These are phyloP conservation scores for Corella eumyota DNA, from an alignment of 23 tunicate genomes.

Conservation along the genomic window DNA sequence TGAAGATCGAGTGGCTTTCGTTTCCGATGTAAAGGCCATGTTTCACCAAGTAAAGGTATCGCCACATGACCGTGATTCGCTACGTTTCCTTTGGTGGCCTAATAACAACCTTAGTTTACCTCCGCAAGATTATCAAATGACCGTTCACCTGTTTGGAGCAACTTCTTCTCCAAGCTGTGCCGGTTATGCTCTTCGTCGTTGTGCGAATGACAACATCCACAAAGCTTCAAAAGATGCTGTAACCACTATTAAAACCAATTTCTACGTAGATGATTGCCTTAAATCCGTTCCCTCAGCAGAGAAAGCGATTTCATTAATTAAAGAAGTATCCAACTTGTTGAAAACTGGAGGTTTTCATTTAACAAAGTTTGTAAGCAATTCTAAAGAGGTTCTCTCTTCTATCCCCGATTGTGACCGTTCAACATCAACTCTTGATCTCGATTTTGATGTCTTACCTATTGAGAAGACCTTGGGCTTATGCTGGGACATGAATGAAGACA, in stretches of 20 bases:
- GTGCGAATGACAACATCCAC: too few relatives aligned
- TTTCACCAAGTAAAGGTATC: too few relatives aligned
- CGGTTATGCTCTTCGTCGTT: background rate
- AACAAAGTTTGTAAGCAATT: too few relatives aligned
- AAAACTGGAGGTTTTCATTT: constrained; percentile 24
- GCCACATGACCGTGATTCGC: too few relatives aligned
- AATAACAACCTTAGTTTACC: background rate
- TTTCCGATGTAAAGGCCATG: too few relatives aligned
- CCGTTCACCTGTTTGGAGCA: background rate
- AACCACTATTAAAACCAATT: background rate
- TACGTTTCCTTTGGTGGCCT: background rate
- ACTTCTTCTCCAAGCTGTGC: constrained; percentile 3
- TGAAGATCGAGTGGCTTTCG: too few relatives aligned
- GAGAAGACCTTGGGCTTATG: constrained; percentile 9
- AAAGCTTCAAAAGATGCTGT: background rate
- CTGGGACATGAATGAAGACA: background rate
- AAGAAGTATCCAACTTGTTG: background rate
- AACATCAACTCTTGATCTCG: background rate
- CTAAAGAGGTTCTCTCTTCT: too few relatives aligned
- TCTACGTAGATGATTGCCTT: background rate
- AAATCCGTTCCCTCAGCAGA: background rate
- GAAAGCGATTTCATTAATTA: constrained; percentile 2
- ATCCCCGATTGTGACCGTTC: too few relatives aligned
- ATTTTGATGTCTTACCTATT: constrained; percentile 8
- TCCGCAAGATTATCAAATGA: background rate